Evolutionary conservation across 2,888 invertebrate species (phyloP).

Genomic region (Macaria liturata): DNA sequence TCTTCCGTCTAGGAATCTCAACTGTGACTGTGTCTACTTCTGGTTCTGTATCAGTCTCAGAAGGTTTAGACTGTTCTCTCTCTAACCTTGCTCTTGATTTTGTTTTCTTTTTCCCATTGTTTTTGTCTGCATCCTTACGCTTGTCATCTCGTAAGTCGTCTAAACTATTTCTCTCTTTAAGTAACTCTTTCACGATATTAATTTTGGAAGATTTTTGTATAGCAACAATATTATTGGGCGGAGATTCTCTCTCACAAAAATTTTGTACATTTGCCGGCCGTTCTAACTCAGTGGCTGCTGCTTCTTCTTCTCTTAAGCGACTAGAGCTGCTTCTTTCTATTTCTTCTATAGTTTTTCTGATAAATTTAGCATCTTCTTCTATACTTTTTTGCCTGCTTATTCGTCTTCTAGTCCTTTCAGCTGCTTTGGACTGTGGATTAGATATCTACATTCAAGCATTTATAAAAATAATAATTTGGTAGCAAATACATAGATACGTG

Average conservation of each 20-base stretch:
- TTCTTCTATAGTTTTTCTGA: constrained; percentile 76
- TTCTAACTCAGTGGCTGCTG: constrained; percentile 39
- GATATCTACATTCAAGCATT: constrained; percentile 26
- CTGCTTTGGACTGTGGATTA: constrained; percentile 48
- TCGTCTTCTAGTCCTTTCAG: constrained; percentile 56
- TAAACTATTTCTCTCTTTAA: constrained; percentile 43
- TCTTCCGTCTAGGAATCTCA: constrained; percentile 75
- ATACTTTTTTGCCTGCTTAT: constrained; percentile 69
- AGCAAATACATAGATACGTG: not conserved
- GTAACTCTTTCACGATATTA: constrained; percentile 39
- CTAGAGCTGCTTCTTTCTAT: constrained; percentile 71
- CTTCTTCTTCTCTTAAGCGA: constrained; percentile 55
- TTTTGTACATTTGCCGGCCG: constrained; percentile 36
- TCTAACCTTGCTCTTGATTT: constrained; percentile 76
- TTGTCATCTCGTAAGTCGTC: constrained; percentile 66
- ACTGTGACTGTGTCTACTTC: constrained; percentile 79
- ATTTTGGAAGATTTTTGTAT: constrained; percentile 48
- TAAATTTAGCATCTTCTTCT: constrained; percentile 76
- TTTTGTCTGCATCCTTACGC: constrained; percentile 64
- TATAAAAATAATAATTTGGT: too few relatives aligned
- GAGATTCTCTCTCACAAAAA: constrained; percentile 38
- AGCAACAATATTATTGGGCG: constrained; percentile 51
- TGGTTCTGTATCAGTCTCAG: constrained; percentile 75
- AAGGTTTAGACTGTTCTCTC: constrained; percentile 77
- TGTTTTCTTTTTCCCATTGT: constrained; percentile 72